Percentiles rank a stretch among this genome's conserved stretches.
Evolutionary conservation across 2,797 vertebrate species (phyloP).

Genomic region (Muscicapa comitata): DNA sequence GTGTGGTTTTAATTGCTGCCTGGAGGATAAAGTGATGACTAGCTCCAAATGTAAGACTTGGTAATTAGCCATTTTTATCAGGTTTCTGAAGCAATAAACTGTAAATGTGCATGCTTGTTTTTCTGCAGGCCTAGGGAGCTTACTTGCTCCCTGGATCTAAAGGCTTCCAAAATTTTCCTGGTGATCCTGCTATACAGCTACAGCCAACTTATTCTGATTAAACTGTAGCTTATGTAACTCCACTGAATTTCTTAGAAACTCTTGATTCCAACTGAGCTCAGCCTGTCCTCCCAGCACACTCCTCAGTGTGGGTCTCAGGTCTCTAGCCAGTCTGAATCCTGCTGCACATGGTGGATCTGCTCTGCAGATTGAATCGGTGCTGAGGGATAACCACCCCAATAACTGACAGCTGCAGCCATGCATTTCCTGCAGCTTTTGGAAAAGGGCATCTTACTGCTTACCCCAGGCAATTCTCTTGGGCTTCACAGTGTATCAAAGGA

Average conservation of each 20-base stretch:
- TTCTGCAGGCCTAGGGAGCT: neutral
- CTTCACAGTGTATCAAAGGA: neutral
- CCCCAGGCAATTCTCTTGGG: neutral
- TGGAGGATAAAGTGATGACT: neutral
- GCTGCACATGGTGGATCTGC: fast-evolving
- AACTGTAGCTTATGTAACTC: neutral
- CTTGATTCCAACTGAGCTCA: neutral
- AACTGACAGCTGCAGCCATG: fast-evolving
- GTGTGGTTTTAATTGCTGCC: neutral
- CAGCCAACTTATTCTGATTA: neutral
- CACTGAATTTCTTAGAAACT: neutral
- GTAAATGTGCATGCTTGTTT: too few species aligned
- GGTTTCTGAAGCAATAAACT: neutral
- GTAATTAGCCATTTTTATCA: neutral
- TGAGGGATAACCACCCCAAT: neutral
- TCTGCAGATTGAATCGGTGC: fast-evolving
- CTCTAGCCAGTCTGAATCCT: neutral
- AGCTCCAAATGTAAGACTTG: neutral
- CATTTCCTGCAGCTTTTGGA: neutral
- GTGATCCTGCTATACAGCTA: neutral
- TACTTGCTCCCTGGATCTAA: neutral
- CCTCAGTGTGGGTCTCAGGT: neutral
- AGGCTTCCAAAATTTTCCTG: neutral
- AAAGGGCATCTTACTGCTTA: neutral
- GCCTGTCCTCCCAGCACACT: neutral